phyloP scores from a whole-genome alignment of 2,888 invertebrate species.

The Drosophila prostipennis region DNA sequence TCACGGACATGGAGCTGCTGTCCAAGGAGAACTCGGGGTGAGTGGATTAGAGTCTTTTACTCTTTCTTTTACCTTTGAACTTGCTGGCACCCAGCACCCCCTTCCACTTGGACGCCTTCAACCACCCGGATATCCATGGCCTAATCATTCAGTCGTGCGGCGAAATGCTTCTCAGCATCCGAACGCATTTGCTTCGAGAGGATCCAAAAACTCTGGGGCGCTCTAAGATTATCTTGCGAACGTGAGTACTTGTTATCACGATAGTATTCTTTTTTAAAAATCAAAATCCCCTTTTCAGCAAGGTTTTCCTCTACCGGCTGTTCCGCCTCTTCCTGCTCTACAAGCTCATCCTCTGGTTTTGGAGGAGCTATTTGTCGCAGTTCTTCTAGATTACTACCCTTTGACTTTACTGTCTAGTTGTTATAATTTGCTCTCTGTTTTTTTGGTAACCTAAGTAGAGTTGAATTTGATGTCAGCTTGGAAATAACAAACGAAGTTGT shows the following conservation, averaged over 20 bases:
- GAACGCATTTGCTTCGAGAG: slow-evolving; percentile 65
- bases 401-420: too few relatives aligned
- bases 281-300: slow-evolving; percentile 38
- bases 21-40: slow-evolving; percentile 50
- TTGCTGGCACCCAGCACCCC: slow-evolving; percentile 57
- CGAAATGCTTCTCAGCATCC: slow-evolving; percentile 61
- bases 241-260: slow-evolving; percentile 50
- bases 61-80: not conserved
- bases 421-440: slow-evolving; percentile 11
- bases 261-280: not conserved
- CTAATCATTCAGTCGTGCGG: slow-evolving; percentile 17
- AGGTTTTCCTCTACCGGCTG: slow-evolving; percentile 41
- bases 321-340: slow-evolving; percentile 57
- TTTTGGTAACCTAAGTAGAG: slow-evolving; percentile 2
- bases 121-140: not conserved
- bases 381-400: not conserved
- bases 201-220: slow-evolving; percentile 53
- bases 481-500: too few relatives aligned
- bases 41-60: not conserved
- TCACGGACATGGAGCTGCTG: slow-evolving; percentile 48
- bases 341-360: slow-evolving; percentile 63
- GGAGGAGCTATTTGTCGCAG: slow-evolving; percentile 36
- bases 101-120: slow-evolving; percentile 51
- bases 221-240: slow-evolving; percentile 47
- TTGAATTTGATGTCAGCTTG: not conserved